These are phyloP conservation scores for Rhinophrynus dorsalis DNA, from an alignment of 2,797 vertebrate genomes.

Conservation along the genomic window DNA sequence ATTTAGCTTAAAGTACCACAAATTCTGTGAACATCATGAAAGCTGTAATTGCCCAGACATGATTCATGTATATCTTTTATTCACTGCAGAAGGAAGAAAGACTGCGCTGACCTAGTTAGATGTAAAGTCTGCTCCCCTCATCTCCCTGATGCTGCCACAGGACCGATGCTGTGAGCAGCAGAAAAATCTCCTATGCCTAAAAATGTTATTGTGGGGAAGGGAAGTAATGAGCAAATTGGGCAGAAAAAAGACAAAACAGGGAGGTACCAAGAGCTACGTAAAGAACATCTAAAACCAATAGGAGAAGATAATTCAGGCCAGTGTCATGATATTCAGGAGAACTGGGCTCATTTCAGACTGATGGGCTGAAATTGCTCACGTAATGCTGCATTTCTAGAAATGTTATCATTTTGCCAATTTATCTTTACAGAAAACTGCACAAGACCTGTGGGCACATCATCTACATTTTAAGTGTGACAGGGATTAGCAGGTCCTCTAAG, in stretches of 20 bases:
- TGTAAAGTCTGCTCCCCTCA: constrained; percentile 6
- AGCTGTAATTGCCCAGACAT: constrained; percentile 29
- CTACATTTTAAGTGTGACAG: no score
- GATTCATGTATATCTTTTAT: constrained; percentile 35
- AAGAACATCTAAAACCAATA: background rate
- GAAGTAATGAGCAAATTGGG: constrained; percentile 3
- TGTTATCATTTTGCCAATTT: no score
- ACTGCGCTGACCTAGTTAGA: constrained; percentile 37
- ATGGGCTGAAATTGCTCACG: background rate
- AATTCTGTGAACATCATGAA: constrained; percentile 25
- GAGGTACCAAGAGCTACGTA: background rate
- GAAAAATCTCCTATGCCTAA: constrained; percentile 17
- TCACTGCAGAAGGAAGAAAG: no score
- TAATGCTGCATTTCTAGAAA: no score
- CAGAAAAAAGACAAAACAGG: background rate
- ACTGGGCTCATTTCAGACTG: background rate
- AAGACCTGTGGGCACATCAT: no score
- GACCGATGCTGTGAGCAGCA: constrained; percentile 10
- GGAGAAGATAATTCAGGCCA: background rate
- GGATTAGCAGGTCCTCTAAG: no score
- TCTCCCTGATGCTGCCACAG: background rate
- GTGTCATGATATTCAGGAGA: background rate
- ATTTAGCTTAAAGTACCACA: background rate
- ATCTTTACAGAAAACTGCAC: no score
- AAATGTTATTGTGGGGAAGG: constrained; percentile 1